Evolutionary conservation across 2,797 vertebrate genomes (phyloP).

Genomic region (Microctenopoma lineatum): DNA sequence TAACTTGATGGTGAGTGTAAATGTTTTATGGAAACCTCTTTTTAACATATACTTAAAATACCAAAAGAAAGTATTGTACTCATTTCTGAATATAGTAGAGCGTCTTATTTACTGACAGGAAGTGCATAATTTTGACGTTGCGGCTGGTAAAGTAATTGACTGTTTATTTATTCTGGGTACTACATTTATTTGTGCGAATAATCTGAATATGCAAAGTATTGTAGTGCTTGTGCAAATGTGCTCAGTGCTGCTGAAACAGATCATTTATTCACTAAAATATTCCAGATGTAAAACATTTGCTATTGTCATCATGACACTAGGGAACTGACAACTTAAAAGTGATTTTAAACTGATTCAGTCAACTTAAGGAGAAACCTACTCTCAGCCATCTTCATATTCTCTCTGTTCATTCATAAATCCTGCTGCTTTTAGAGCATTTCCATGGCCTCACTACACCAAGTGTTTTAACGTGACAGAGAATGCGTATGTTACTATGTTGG

Average conservation of each 20-base stretch:
- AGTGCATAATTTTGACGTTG: no score
- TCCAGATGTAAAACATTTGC: conserved; percentile 1
- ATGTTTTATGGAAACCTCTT: neutral
- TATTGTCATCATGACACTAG: neutral
- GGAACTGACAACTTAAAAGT: neutral
- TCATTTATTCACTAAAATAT: conserved; percentile 8
- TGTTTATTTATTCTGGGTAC: neutral
- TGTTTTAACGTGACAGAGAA: conserved; percentile 46
- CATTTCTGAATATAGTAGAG: neutral
- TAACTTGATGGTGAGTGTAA: neutral
- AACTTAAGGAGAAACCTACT: conserved; percentile 4
- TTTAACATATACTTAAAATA: neutral
- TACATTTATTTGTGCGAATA: neutral
- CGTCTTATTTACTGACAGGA: no score
- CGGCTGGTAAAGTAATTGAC: no score
- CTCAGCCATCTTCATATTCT: conserved; percentile 2
- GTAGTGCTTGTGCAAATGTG: neutral
- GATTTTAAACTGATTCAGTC: neutral
- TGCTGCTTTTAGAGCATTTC: conserved; percentile 21
- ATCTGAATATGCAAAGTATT: neutral
- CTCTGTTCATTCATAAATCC: conserved; percentile 66
- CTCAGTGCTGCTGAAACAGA: neutral
- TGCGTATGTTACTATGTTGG: conserved; percentile 42
- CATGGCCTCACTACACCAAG: conserved; percentile 19
- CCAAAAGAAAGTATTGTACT: neutral